phyloP scores from a whole-genome alignment of 2,888 invertebrate species.

The Megalurothrips usitatus region DNA sequence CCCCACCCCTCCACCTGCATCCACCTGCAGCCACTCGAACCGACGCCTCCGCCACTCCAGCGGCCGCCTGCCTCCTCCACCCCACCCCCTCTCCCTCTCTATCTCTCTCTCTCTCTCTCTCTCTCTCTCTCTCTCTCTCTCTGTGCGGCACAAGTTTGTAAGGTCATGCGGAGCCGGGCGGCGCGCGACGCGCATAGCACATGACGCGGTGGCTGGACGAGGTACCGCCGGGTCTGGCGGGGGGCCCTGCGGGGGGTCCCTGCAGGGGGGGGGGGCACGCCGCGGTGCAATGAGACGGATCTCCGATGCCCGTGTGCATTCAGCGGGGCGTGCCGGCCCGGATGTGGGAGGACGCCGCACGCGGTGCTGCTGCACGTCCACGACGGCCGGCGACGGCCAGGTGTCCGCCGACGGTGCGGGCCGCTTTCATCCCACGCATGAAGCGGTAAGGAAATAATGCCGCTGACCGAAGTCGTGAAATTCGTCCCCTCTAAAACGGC shows the following conservation, averaged over 20 bases:
- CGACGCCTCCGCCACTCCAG: background rate
- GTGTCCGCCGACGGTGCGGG: no score
- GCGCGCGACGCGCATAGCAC: background rate
- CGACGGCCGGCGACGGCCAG: no score
- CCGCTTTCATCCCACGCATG: no score
- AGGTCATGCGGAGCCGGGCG: background rate
- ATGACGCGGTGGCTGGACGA: background rate
- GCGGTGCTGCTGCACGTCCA: no score
- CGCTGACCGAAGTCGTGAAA: no score
- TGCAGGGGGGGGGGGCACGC: background rate
- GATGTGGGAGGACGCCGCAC: no score
- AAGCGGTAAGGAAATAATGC: no score
- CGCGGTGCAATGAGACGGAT: background rate
- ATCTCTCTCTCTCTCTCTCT: no score
- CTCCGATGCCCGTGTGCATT: background rate
- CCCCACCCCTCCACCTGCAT: background rate
- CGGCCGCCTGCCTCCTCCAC: background rate
- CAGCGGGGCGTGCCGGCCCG: background rate
- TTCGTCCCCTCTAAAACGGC: no score
- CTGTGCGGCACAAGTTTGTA: background rate
- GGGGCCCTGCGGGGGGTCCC: no score
- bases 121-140: no score
- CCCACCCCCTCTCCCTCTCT: background rate
- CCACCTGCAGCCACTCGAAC: background rate
- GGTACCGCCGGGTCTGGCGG: no score